Evolutionary conservation across 2,888 invertebrate genomes (phyloP).

Genomic region (Suillia variegata): DNA sequence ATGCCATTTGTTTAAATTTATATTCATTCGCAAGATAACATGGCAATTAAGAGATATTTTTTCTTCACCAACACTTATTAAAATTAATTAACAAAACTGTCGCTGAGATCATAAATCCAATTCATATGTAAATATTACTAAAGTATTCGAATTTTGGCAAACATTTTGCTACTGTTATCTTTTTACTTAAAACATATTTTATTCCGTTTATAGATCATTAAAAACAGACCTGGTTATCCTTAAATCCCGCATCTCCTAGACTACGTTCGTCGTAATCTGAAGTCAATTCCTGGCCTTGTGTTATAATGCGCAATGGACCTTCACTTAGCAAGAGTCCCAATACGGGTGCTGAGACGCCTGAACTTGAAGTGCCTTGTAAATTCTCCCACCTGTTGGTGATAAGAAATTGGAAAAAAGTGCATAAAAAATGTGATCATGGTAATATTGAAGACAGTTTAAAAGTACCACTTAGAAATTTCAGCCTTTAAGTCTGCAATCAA

Average conservation of each 20-base stretch:
- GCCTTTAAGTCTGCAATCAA: constrained; percentile 90
- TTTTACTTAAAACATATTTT: too few species aligned
- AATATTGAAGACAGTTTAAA: background rate
- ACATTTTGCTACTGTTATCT: too few species aligned
- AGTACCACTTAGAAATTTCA: constrained; percentile 87
- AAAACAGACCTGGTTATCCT: constrained; percentile 79
- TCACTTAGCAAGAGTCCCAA: constrained; percentile 75
- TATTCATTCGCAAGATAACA: too few species aligned
- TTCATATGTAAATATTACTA: too few species aligned
- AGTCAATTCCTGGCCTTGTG: constrained; percentile 90
- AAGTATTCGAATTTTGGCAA: too few species aligned
- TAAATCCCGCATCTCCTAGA: constrained; percentile 89
- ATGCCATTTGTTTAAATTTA: too few species aligned
- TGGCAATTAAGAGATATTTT: too few species aligned
- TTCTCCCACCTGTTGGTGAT: constrained; percentile 72
- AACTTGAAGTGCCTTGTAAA: constrained; percentile 57
- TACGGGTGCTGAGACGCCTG: constrained; percentile 63
- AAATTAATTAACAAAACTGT: too few species aligned
- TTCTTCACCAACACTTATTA: too few species aligned
- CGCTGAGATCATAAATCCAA: too few species aligned
- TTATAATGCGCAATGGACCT: constrained; percentile 89
- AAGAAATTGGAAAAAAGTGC: background rate
- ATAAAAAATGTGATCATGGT: background rate
- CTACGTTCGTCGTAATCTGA: constrained; percentile 92
- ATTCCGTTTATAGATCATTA: too few species aligned